Percentiles rank a stretch among this genome's conserved stretches.
phyloP scores from a whole-genome alignment of 2,113 vertebrate species.

The Patagioenas fasciata region DNA sequence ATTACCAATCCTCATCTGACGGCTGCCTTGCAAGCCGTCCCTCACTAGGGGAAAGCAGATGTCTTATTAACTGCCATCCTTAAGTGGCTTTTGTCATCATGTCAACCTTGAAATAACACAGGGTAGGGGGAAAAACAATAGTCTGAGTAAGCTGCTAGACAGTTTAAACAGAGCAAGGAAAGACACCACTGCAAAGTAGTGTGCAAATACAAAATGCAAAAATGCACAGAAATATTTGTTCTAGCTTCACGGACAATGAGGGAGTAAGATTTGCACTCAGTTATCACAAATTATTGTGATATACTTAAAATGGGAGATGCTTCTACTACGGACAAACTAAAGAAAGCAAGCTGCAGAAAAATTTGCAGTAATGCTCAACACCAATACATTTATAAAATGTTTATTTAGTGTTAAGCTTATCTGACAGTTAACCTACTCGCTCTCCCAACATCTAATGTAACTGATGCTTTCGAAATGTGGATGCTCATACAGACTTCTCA shows the following conservation, averaged over 20 bases:
- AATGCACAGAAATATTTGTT: not conserved
- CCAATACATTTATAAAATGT: not conserved
- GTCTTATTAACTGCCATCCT: slow-evolving; percentile 32
- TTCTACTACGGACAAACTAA: not conserved
- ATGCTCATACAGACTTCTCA: not conserved
- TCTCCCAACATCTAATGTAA: not conserved
- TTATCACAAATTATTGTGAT: not conserved
- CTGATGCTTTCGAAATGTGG: not conserved
- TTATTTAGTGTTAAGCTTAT: not conserved
- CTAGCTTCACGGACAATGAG: not conserved
- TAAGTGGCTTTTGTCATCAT: slow-evolving; percentile 49
- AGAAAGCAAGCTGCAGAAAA: not conserved
- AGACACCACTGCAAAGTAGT: not conserved
- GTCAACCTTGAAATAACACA: not conserved
- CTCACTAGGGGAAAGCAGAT: not conserved
- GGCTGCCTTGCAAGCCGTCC: not conserved
- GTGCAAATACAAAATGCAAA: not conserved
- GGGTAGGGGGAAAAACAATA: not conserved
- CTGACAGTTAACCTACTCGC: not conserved
- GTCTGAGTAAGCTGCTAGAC: not conserved
- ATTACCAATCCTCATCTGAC: not conserved
- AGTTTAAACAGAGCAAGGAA: not conserved
- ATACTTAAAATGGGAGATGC: not conserved
- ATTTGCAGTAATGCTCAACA: not conserved
- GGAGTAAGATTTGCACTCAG: not conserved